Evolutionary conservation across 2,113 vertebrate species (phyloP).

Genomic region (Sclerurus mexicanus): DNA sequence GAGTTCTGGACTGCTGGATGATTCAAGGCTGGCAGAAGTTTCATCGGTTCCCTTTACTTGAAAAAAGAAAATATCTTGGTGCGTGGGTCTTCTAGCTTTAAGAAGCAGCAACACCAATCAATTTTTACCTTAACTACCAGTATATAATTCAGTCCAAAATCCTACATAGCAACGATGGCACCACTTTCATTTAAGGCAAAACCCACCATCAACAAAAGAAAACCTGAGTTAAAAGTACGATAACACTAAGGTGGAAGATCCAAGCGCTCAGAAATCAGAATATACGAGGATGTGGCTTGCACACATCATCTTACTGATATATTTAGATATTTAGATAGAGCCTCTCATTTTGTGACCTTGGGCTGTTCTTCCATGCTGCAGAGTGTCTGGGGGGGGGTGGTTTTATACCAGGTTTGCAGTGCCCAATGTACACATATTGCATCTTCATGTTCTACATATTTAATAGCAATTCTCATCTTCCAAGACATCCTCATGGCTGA

Average conservation of each 20-base stretch:
- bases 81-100: background rate
- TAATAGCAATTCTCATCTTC: constrained; percentile 62
- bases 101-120: background rate
- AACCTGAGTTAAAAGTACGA: background rate
- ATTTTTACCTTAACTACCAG: background rate
- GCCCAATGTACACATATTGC: background rate
- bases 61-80: background rate
- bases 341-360: background rate
- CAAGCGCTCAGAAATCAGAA: background rate
- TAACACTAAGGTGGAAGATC: background rate
- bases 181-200: background rate
- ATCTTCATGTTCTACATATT: constrained; percentile 17
- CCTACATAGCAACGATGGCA: background rate
- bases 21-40: background rate
- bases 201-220: rapidly evolving
- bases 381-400: too few relatives aligned
- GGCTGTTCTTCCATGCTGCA: rapidly evolving
- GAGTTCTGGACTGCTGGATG: background rate
- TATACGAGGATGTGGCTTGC: background rate
- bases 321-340: background rate
- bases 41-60: background rate
- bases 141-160: background rate
- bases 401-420: background rate
- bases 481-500: constrained; percentile 56
- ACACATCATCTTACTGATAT: background rate